Conservation (phyloP, 1,140 invertebrate species). For the Zophobas atratus region DNA sequence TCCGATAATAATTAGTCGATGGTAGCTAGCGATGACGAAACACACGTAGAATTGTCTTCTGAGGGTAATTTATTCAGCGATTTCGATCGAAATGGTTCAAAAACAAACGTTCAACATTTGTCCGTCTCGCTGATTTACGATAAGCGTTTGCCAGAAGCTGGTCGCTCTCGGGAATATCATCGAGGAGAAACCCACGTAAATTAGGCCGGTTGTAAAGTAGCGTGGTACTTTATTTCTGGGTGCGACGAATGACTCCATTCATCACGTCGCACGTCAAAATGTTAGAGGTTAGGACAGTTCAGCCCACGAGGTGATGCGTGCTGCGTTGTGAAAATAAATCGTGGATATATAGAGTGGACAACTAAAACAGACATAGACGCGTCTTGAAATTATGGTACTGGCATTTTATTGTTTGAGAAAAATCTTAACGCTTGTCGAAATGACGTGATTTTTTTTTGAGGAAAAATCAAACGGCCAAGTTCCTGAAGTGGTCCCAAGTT, state of each 20-base stretch:
- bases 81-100: conserved; percentile 49
- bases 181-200: conserved; percentile 56
- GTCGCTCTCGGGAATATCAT: conserved; percentile 52
- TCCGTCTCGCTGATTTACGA: conserved; percentile 53
- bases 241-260: conserved; percentile 59
- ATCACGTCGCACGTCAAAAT: conserved; percentile 58
- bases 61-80: conserved; percentile 47
- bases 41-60: conserved; percentile 12
- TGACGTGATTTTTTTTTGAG: no score
- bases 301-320: conserved; percentile 47
- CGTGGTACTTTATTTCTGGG: conserved; percentile 59
- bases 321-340: conserved; percentile 19
- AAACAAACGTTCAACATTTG: conserved; percentile 54
- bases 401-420: no score
- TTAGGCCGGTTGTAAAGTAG: conserved; percentile 57
- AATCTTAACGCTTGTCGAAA: no score
- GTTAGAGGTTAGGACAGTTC: conserved; percentile 56
- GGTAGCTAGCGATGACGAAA: conserved; percentile 19
- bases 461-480: no score
- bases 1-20: conserved; percentile 7
- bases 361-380: not conserved
- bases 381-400: no score
- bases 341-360: conserved; percentile 8
- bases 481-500: no score
- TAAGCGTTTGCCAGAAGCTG: conserved; percentile 54